A percentile compares a stretch with the other conserved stretches of the same genome.
Evolutionary conservation across 2,113 vertebrate genomes (phyloP).

Genomic region (Noctilio leporinus): DNA sequence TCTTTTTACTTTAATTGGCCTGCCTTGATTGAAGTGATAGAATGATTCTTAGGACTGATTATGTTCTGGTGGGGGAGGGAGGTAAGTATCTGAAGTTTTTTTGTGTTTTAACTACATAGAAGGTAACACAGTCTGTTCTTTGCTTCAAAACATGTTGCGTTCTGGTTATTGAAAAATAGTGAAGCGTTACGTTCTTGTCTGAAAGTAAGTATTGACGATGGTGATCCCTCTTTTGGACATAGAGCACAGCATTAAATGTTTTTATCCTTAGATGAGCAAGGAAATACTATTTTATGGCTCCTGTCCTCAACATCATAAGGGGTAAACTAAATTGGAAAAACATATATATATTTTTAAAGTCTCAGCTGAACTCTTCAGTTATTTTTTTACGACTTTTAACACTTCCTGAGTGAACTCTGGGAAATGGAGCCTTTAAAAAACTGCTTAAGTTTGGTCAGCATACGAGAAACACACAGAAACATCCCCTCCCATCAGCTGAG

Average conservation of each 20-base stretch:
- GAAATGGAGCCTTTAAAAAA: neutral
- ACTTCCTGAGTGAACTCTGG: neutral
- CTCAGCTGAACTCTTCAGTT: neutral
- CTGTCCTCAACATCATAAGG: neutral
- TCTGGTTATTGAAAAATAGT: neutral
- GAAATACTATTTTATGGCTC: neutral
- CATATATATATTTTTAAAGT: neutral
- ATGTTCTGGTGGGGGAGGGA: neutral
- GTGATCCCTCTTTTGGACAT: neutral
- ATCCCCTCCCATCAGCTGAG: neutral
- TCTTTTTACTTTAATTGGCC: constrained; percentile 3
- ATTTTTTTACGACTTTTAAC: neutral
- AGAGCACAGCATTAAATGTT: neutral
- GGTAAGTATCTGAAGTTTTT: neutral
- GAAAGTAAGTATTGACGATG: neutral
- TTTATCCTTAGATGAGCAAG: neutral
- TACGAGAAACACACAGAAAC: neutral
- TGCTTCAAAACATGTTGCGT: neutral
- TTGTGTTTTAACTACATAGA: neutral
- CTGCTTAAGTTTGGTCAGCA: neutral
- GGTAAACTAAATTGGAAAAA: neutral
- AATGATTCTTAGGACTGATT: neutral
- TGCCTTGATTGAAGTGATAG: neutral
- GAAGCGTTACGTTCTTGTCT: neutral
- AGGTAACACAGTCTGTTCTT: neutral